Evolutionary conservation across 2,888 invertebrate genomes (phyloP).

Genomic region (Myathropa florea): DNA sequence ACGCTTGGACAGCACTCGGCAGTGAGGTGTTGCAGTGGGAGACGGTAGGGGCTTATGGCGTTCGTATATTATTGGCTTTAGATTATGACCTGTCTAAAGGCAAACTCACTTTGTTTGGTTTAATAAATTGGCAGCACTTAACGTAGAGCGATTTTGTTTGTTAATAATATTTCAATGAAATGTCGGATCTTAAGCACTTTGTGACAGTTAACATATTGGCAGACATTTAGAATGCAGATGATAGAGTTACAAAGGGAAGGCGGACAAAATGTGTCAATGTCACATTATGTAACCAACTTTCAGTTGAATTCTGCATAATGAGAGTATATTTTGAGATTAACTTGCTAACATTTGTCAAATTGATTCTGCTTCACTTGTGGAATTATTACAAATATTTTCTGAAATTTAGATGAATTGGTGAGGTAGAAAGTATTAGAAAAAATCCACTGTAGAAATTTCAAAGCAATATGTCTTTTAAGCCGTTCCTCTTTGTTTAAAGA

Average conservation of each 20-base stretch:
- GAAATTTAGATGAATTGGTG: no score
- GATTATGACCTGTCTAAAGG: conserved; percentile 2
- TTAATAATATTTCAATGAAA: conserved; percentile 44
- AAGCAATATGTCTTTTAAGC: no score
- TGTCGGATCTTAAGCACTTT: conserved; percentile 38
- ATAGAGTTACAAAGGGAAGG: neutral
- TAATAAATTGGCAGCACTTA: conserved; percentile 51
- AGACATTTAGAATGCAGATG: conserved; percentile 16
- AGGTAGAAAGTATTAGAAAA: no score
- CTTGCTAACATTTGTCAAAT: neutral
- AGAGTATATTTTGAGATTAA: neutral
- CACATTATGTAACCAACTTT: neutral
- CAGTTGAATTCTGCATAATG: neutral
- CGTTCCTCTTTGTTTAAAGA: no score
- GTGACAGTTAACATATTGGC: conserved; percentile 55
- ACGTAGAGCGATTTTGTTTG: conserved; percentile 38
- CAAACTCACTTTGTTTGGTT: conserved; percentile 28
- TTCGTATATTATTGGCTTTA: conserved; percentile 19
- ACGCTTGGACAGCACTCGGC: conserved; percentile 34
- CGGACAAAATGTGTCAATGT: neutral
- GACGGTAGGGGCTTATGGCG: conserved; percentile 5
- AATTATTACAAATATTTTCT: no score
- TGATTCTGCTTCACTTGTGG: no score
- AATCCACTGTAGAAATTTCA: no score
- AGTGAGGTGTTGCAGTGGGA: neutral